These are phyloP conservation scores for Pangasianodon hypophthalmus DNA, from an alignment of 2,113 vertebrate genomes.

Conservation along the genomic window DNA sequence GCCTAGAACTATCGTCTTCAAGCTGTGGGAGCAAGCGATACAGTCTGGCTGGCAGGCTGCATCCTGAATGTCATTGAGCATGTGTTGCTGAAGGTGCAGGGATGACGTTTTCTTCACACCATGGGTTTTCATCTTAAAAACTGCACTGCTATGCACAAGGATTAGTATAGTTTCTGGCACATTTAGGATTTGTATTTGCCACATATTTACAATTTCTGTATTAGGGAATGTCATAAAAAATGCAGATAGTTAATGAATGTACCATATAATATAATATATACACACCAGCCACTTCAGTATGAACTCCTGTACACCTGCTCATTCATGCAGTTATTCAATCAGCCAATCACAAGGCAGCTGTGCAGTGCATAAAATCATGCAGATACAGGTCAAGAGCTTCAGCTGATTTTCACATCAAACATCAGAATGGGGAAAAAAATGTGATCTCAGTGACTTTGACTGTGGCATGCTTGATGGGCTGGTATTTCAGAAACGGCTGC, in stretches of 20 bases:
- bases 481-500: background rate
- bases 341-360: background rate
- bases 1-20: conserved; percentile 40
- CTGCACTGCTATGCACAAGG: background rate
- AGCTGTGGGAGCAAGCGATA: conserved; percentile 38
- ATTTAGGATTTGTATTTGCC: background rate
- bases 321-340: background rate
- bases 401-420: background rate
- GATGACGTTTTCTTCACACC: conserved; percentile 33
- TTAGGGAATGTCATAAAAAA: background rate
- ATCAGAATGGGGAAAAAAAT: background rate
- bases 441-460: background rate
- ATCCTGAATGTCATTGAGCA: conserved; percentile 47
- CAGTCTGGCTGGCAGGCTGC: conserved; percentile 38
- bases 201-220: background rate
- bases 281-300: background rate
- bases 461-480: background rate
- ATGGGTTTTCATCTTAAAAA: conserved; percentile 33
- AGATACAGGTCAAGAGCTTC: conserved; percentile 9
- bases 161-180: background rate
- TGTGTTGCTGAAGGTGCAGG: conserved; percentile 36
- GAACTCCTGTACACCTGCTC: background rate
- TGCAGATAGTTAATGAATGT: background rate
- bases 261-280: background rate
- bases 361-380: background rate